Evolutionary conservation across 2,888 invertebrate genomes (phyloP).

Genomic region (Linhomoeus sp.): DNA sequence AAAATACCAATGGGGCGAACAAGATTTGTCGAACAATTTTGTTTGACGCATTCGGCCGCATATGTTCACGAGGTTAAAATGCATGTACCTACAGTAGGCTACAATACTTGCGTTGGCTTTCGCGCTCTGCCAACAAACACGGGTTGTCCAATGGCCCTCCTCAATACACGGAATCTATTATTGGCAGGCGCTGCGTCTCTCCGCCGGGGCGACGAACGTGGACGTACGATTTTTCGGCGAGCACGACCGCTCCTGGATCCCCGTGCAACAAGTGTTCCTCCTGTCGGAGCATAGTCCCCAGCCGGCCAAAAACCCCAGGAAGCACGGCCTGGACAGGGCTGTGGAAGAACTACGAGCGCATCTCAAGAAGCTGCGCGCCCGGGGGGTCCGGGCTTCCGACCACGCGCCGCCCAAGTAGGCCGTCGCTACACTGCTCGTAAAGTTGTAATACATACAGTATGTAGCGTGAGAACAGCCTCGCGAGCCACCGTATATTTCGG

Average conservation of each 20-base stretch:
- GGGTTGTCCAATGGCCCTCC: not conserved
- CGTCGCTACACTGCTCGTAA: not conserved
- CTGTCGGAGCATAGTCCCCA: conserved; percentile 47
- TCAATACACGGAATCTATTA: not conserved
- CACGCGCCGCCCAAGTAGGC: conserved; percentile 48
- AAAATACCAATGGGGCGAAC: too few relatives aligned
- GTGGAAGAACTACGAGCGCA: conserved; percentile 52
- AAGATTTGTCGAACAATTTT: too few relatives aligned
- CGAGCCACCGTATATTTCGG: too few relatives aligned
- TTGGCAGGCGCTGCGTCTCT: conserved; percentile 23
- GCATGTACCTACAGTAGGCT: too few relatives aligned
- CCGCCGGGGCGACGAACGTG: conserved; percentile 33
- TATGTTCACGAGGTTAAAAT: too few relatives aligned
- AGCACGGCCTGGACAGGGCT: conserved; percentile 42
- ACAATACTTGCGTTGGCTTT: too few relatives aligned
- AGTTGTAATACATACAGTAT: too few relatives aligned
- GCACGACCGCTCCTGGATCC: conserved; percentile 65
- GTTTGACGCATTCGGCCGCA: too few relatives aligned
- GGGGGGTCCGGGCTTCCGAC: conserved; percentile 45
- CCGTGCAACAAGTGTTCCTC: conserved; percentile 58
- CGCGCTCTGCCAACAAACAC: too few relatives aligned
- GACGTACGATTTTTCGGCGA: conserved; percentile 87
- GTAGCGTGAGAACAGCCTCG: too few relatives aligned
- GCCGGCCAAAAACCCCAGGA: conserved; percentile 37
- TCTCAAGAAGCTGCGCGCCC: conserved; percentile 44